Percentiles rank a stretch among this genome's conserved stretches.
phyloP scores from a whole-genome alignment of 2,888 invertebrate genomes.

The Cordylochernes scorpioides region DNA sequence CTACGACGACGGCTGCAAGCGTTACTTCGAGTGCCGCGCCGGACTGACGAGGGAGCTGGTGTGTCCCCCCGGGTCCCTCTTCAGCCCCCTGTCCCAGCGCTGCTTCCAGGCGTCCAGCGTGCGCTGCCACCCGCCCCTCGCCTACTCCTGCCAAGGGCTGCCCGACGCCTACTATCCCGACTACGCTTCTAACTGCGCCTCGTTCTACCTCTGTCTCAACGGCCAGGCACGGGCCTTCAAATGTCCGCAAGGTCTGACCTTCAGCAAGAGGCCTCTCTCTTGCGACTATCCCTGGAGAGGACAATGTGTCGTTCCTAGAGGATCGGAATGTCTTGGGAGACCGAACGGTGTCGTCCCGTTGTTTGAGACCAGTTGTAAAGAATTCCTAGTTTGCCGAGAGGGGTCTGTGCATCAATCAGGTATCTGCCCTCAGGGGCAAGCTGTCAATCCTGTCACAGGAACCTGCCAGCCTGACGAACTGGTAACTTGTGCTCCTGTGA shows the following conservation, averaged over 20 bases:
- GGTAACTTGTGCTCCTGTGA: slow-evolving; percentile 6
- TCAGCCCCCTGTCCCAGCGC: slow-evolving; percentile 8
- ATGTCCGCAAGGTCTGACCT: slow-evolving; percentile 8
- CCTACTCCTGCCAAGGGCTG: slow-evolving; percentile 9
- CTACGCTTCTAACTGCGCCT: slow-evolving; percentile 7
- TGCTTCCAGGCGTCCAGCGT: slow-evolving; percentile 6
- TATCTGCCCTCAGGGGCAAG: slow-evolving; percentile 7
- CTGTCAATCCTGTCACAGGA: slow-evolving; percentile 6
- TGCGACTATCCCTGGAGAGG: slow-evolving; percentile 6
- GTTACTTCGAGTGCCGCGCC: slow-evolving; percentile 4
- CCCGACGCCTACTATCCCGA: slow-evolving; percentile 14
- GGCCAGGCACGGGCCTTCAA: slow-evolving; percentile 8
- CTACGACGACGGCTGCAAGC: slow-evolving; percentile 5
- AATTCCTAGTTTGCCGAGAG: slow-evolving; percentile 9
- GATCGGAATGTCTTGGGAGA: slow-evolving; percentile 4
- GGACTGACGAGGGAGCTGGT: slow-evolving; percentile 8
- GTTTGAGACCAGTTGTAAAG: slow-evolving; percentile 5
- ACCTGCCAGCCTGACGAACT: slow-evolving; percentile 8
- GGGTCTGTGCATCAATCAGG: slow-evolving; percentile 7
- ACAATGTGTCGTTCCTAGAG: slow-evolving; percentile 3
- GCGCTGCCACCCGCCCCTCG: slow-evolving; percentile 6
- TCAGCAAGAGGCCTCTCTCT: slow-evolving; percentile 7
- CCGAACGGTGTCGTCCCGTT: slow-evolving; percentile 11
- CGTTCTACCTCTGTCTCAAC: slow-evolving; percentile 11
- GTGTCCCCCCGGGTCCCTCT: slow-evolving; percentile 11